Base-by-base conservation (phyloP, 2,797 vertebrate species). In the Malacoraja senta region DNA sequence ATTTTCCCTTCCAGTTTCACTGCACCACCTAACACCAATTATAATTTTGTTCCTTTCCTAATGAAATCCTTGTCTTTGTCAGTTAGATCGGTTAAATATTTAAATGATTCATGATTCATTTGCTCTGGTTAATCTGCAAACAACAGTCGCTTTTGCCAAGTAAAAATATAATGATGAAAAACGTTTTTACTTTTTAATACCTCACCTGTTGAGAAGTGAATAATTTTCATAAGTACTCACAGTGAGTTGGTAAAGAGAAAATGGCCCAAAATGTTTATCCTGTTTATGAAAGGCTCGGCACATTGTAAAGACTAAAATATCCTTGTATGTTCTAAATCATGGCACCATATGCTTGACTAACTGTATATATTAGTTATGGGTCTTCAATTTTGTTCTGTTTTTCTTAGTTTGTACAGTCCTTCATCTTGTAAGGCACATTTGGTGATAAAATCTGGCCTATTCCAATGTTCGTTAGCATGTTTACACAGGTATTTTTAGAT, bases 331-430 rank as follows among this genome's bases (percentile, higher is more conserved):
- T 9, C 32, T 72, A 91, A 44, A 26, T 74, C 44, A 44, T 53
- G 38, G 24, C 38, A 76, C 90, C 90, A 76, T 91, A 92, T 92
- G 90, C 65, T 76, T 74, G 12, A n/a, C 68, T 13, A 76, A 74
- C 26, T 92, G 71, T 74, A 74, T 92, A 76, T 53, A 92, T 76
- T 58, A 92, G 38, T 38, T 10, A 71, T 91, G n/a, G 63, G 44
- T 74, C 35, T 92, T 92, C 72, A 24, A 72, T 76, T 74, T 74
- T 91, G 35, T 32, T 65, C 44, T 19, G 32, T 80, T 26, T 91
- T 90, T 91, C 35, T 91, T 53, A 53, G 44, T 58, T 74, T 44
- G 26, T 12, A 8, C 0, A 8, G 19, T 86, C 12, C 53, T 58
- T 84, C 10, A 58, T 84, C 81, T 86, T 53, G 83, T 53, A 53